Evolutionary conservation across 2,888 invertebrate genomes (phyloP), one percentile per base, ranked within the genome.

Genomic region (Cephonodes hylas): DNA sequence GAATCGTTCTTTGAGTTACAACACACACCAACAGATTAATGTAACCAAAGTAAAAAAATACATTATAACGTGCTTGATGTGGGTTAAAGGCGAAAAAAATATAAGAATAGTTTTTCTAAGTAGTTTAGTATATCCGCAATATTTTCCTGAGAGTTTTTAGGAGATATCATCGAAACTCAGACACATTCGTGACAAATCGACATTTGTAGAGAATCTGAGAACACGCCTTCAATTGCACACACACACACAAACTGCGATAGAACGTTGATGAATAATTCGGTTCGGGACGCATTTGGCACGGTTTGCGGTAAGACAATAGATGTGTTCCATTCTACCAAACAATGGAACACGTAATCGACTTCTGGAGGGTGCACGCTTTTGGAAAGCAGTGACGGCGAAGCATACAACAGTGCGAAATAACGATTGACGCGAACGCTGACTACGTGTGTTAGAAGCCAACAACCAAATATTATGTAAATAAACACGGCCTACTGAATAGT

Each of bases 311-410:
- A 75, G 63, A 77, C 74, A 80, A 80, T 76, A 66, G 71, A 64
- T 61, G 61, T 66, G 67, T 62, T 64, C 66, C 60, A 66, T 66
- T 66, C 61, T 68, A 69, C 65, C 70, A 72, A 74, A 75, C 71
- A 74, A 71, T 71, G 65, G 66, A 68, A 66, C 67, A 61, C 61
- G 69, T 76, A 76, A 76, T 76, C 68, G 74, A 77, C 66, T 76
- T 79, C 70, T 69, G 71, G 69, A 71, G 75, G 69, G 64, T 71
- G 61, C 67, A 63, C 62, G 71, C 68, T 64, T 69, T 74, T 79
- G 73, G 74, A 80, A 77, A 77, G 76, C 73, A 66, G 63, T 62
- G 65, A 72, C 70, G 6, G n/a, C 77, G 77, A 80, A 67, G 79
- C 74, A 75, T 69, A 31, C 46, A 27, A 48, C n/a, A 31, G 31